Base-by-base conservation (phyloP, 1,140 invertebrate genomes). In the Drosophila triauraria region DNA sequence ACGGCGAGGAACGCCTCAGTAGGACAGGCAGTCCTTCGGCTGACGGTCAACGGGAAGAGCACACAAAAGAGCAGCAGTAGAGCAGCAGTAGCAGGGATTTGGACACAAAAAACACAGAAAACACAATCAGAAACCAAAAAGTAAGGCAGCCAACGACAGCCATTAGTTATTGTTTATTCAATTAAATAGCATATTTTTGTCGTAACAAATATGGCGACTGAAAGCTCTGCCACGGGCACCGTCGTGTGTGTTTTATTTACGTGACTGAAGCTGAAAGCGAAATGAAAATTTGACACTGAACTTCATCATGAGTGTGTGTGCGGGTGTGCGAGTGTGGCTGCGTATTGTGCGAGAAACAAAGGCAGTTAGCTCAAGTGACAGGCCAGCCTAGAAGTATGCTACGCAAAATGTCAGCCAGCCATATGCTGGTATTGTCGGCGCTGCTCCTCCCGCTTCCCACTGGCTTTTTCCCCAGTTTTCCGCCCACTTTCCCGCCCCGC, bases 21-120 rank as follows among this genome's bases (percentile, higher is more conserved):
- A 87, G 84, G 84, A 87, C 84, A 86, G 82, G 77, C 84, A 87
- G 84, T 87, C 84, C 84, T 87, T 87, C 84, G 84, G 86, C 84
- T 87, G 77, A 87, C 84, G 84, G 84, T 88, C 84, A 84, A 88
- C 84, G 84, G 84, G 65, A 78, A 47, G 78, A 88, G 84, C 62
- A n/a, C 77, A 87, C 78, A 70, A 83, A 47, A 59, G 61, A 62
- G 68, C 65, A 80, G 71, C 58, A 80, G 46, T 30, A 25, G 56
- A 10, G 9, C 32, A 35, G 53, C 53, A 46, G 25, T 13, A 69
- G 42, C 30, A 65, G 67, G 59, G 57, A 80, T 23, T 70, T 67
- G 30, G 67, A 56, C 23, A 71, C 35, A 25, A 57, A 63, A 72
- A 27, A 32, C 13, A 48, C 40, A 53, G 32, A 48, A 48, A 56